Conservation (phyloP, 2,113 vertebrate genomes). For the Rutilus rutilus region DNA sequence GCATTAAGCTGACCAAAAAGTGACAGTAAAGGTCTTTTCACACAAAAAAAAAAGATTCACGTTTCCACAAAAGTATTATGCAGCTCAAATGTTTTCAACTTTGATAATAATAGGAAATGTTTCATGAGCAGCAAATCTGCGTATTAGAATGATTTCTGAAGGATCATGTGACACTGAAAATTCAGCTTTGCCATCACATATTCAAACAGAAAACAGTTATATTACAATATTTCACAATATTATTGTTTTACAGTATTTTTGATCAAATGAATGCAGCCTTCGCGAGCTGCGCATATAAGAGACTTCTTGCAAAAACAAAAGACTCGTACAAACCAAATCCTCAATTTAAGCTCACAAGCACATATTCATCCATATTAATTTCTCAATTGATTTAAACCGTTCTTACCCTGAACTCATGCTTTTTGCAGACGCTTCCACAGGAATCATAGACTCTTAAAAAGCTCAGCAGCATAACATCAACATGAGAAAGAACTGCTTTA, state of each 20-base stretch:
- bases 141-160: background rate
- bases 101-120: background rate
- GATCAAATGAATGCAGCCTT: background rate
- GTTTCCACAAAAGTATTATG: background rate
- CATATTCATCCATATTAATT: background rate
- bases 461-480: background rate
- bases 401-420: background rate
- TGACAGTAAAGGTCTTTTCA: background rate
- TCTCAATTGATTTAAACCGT: background rate
- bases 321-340: background rate
- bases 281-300: too few relatives aligned
- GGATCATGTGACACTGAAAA: background rate
- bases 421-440: background rate
- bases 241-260: background rate
- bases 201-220: background rate
- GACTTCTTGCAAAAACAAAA: too few relatives aligned
- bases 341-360: background rate
- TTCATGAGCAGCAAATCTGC: background rate
- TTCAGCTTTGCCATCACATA: background rate
- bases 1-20: background rate
- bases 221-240: background rate
- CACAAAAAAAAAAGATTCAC: background rate
- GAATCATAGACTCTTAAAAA: background rate
- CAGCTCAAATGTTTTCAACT: background rate
- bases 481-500: conserved; percentile 33